These are phyloP conservation scores for Mastomys coucha DNA, from an alignment of 2,113 vertebrate genomes.

Conservation along the genomic window DNA sequence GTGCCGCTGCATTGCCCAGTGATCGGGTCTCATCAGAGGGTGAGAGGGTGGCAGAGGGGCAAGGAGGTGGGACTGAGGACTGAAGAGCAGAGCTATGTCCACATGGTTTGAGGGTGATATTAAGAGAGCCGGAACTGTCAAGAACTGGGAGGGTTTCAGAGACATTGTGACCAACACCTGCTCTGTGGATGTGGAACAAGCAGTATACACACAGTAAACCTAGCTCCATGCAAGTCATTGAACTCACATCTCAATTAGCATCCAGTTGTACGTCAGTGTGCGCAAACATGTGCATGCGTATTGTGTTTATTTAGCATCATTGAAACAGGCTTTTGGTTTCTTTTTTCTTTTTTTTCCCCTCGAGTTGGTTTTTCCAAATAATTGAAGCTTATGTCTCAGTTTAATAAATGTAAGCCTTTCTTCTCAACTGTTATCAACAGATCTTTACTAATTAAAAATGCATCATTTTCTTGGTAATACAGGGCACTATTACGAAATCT, in stretches of 20 bases:
- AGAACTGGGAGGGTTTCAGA: neutral
- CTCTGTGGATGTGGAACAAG: no score
- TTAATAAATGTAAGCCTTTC: neutral
- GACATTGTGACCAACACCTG: neutral
- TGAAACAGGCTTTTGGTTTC: neutral
- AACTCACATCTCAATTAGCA: neutral
- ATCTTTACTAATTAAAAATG: slow-evolving; percentile 2
- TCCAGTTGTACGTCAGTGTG: neutral
- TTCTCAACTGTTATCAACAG: neutral
- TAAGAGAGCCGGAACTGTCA: neutral
- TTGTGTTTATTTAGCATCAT: neutral
- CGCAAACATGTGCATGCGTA: accelerated
- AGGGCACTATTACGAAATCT: neutral
- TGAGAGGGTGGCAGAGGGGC: neutral
- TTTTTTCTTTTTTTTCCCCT: neutral
- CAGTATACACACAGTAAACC: neutral
- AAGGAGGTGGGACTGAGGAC: neutral
- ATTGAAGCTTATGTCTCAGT: neutral
- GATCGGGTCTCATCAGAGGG: neutral
- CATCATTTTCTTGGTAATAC: slow-evolving; percentile 33
- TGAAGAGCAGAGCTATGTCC: neutral
- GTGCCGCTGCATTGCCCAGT: accelerated
- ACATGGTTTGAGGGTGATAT: neutral
- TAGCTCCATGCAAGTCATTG: neutral
- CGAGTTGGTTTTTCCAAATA: neutral